phyloP scores from a whole-genome alignment of 2,888 invertebrate species.

The Drosophila acutilabella region DNA sequence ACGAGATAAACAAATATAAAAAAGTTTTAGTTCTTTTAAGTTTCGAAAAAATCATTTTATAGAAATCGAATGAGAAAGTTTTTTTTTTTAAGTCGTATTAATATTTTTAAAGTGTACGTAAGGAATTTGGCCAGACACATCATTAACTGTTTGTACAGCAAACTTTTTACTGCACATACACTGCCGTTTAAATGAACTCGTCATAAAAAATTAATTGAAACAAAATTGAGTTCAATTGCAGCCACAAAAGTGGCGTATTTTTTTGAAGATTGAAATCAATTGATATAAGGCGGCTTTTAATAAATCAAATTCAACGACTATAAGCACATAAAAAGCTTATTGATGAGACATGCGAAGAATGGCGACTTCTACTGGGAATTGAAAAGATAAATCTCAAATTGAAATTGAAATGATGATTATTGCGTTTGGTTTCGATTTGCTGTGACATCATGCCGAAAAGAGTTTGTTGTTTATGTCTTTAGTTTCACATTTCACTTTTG shows the following conservation, averaged over 20 bases:
- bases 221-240: conserved; percentile 77
- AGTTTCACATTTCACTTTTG: conserved; percentile 18
- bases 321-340: conserved; percentile 43
- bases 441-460: conserved; percentile 66
- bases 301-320: conserved; percentile 69
- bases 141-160: too few species aligned
- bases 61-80: too few species aligned
- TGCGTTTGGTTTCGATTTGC: conserved; percentile 12
- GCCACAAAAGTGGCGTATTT: conserved; percentile 12
- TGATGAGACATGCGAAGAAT: not conserved
- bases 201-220: conserved; percentile 69
- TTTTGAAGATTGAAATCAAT: conserved; percentile 75
- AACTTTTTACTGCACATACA: not conserved
- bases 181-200: conserved; percentile 58
- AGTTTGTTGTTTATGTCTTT: conserved; percentile 39
- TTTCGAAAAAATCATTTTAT: too few species aligned
- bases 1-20: too few species aligned
- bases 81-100: too few species aligned
- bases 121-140: too few species aligned
- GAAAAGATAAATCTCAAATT: conserved; percentile 49
- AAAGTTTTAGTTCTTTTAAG: too few species aligned
- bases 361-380: not conserved
- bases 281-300: conserved; percentile 71
- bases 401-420: conserved; percentile 27
- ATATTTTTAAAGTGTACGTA: too few species aligned